phyloP scores from a whole-genome alignment of 2,113 vertebrate species.

The Hyaena hyaena region DNA sequence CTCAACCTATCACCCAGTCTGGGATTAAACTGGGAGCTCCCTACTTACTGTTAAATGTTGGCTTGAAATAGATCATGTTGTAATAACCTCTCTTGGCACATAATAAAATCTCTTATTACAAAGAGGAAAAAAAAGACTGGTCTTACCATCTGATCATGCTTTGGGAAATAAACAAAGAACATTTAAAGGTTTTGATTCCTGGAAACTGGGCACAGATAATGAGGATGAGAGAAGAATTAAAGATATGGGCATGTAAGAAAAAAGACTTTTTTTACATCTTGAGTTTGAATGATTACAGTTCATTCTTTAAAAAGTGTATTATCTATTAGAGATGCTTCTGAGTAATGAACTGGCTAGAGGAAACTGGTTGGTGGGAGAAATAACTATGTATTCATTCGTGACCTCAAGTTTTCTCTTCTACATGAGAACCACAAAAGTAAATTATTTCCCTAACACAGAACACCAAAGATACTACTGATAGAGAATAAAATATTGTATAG shows the following conservation, averaged over 20 bases:
- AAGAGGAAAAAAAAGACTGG: neutral
- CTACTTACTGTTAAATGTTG: neutral
- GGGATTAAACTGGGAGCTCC: neutral
- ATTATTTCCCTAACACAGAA: constrained; percentile 21
- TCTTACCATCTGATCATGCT: neutral
- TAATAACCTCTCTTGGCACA: constrained; percentile 1
- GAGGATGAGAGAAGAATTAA: constrained; percentile 18
- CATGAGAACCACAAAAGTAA: constrained; percentile 28
- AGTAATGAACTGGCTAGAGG: neutral
- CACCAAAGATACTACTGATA: constrained; percentile 18
- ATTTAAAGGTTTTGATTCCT: constrained; percentile 23
- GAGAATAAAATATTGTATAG: neutral
- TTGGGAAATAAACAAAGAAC: constrained; percentile 14
- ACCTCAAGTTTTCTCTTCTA: neutral
- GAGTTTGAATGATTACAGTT: constrained; percentile 41
- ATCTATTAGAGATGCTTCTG: constrained; percentile 29
- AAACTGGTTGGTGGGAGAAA: neutral
- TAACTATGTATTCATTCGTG: neutral
- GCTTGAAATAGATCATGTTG: neutral
- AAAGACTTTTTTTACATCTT: neutral
- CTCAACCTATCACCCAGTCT: neutral
- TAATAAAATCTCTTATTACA: neutral
- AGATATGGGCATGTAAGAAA: neutral
- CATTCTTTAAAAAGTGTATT: constrained; percentile 19
- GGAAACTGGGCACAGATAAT: constrained; percentile 23